Percentiles rank a stretch among this genome's conserved stretches.
Conservation (phyloP, 2,113 vertebrate species). For the Chascanopsetta lugubris region DNA sequence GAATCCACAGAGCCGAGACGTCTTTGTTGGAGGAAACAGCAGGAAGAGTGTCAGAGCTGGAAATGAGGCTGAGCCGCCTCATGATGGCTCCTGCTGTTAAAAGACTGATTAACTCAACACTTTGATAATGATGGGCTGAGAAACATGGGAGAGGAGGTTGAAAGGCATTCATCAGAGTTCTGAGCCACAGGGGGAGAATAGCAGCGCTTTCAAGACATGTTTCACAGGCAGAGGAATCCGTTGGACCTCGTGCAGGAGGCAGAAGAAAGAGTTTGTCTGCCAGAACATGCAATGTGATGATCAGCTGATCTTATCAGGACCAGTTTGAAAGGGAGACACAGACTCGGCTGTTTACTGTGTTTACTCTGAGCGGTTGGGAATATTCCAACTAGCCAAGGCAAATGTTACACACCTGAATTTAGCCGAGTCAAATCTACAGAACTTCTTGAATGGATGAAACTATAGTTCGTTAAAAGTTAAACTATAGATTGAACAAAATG, state of each 20-base stretch:
- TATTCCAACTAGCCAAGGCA: too few species aligned
- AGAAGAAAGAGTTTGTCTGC: slow-evolving; percentile 43
- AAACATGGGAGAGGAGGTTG: slow-evolving; percentile 57
- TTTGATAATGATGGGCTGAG: slow-evolving; percentile 70
- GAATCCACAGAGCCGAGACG: slow-evolving; percentile 16
- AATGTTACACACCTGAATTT: too few species aligned
- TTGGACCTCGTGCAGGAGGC: slow-evolving; percentile 46
- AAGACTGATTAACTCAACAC: slow-evolving; percentile 76
- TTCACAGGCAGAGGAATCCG: slow-evolving; percentile 48
- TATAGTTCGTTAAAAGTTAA: too few species aligned
- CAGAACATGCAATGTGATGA: slow-evolving; percentile 52
- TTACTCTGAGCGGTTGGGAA: too few species aligned
- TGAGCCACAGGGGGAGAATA: slow-evolving; percentile 66
- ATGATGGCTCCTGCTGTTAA: slow-evolving; percentile 68
- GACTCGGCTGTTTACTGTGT: too few species aligned
- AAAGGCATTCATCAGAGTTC: slow-evolving; percentile 70
- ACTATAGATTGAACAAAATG: too few species aligned
- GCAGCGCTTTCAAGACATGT: slow-evolving; percentile 64
- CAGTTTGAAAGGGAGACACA: too few species aligned
- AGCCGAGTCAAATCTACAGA: too few species aligned
- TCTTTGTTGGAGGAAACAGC: slow-evolving; percentile 51
- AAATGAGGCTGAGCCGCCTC: slow-evolving; percentile 63
- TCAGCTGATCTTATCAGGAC: too few species aligned
- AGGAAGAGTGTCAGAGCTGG: slow-evolving; percentile 45
- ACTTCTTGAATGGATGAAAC: too few species aligned